Conservation (phyloP, 2,797 vertebrate species). For the Oreonectes daqikongensis region DNA sequence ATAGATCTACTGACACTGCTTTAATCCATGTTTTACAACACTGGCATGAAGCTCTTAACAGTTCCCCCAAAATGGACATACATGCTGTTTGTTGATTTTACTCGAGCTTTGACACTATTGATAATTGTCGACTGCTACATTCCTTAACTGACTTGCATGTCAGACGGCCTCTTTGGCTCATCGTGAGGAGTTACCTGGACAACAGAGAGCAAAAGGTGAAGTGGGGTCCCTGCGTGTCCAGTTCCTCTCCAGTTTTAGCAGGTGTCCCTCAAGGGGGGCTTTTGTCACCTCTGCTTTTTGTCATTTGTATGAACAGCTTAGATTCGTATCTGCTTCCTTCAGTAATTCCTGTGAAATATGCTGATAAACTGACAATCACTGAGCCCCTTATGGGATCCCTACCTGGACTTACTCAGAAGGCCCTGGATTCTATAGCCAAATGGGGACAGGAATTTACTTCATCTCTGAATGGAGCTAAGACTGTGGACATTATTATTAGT, state of each 20-base stretch:
- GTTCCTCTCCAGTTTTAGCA: no score
- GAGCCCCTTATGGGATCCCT: no score
- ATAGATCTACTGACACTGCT: neutral
- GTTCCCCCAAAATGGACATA: neutral
- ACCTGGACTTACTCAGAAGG: neutral
- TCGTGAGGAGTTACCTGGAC: neutral
- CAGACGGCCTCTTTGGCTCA: neutral
- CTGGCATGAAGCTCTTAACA: neutral
- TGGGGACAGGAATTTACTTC: neutral
- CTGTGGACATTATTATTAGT: neutral
- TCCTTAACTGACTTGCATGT: neutral
- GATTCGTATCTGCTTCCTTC: no score
- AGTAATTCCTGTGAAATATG: no score
- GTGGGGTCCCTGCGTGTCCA: neutral
- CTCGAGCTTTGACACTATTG: neutral
- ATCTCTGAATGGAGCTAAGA: neutral
- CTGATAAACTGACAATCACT: no score
- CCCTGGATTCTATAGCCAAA: neutral
- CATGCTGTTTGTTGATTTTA: neutral
- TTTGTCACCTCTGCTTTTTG: no score
- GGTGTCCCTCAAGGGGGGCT: no score
- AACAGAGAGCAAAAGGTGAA: slow-evolving; percentile 7
- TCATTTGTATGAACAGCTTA: no score
- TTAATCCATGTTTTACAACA: neutral
- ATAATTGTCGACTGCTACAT: neutral